Percentiles rank a stretch among this genome's conserved stretches.
phyloP scores from a whole-genome alignment of 2,888 invertebrate genomes.

The Acronicta leporina region DNA sequence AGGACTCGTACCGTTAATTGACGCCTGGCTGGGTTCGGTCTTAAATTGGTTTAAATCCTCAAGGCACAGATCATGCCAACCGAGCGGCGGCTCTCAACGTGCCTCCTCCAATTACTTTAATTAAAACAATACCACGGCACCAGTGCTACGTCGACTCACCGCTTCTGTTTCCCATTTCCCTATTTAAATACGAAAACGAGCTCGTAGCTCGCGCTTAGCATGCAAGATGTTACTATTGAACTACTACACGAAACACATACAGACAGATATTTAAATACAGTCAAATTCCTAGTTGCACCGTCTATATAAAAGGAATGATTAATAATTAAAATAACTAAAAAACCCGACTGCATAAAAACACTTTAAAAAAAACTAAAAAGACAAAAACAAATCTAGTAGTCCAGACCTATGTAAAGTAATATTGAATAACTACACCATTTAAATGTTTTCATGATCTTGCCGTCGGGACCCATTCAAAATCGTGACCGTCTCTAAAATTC shows the following conservation, averaged over 20 bases:
- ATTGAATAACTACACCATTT: too few relatives aligned
- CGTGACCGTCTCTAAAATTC: too few relatives aligned
- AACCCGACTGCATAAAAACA: too few relatives aligned
- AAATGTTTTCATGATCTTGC: too few relatives aligned
- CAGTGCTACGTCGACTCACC: slow-evolving; percentile 86
- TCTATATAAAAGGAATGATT: slow-evolving; percentile 20
- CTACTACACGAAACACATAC: slow-evolving; percentile 70
- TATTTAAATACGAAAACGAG: slow-evolving; percentile 89
- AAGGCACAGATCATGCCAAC: slow-evolving; percentile 87
- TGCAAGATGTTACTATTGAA: slow-evolving; percentile 83
- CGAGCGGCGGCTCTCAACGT: slow-evolving; percentile 84
- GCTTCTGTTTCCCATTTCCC: slow-evolving; percentile 88
- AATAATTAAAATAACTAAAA: too few relatives aligned
- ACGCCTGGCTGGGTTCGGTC: slow-evolving; percentile 80
- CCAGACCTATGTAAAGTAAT: too few relatives aligned
- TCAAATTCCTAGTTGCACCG: slow-evolving; percentile 54
- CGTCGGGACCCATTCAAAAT: too few relatives aligned
- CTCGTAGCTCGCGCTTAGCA: slow-evolving; percentile 81
- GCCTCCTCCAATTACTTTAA: slow-evolving; percentile 89
- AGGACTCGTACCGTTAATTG: slow-evolving; percentile 80
- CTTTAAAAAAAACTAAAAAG: too few relatives aligned
- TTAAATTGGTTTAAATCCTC: slow-evolving; percentile 88
- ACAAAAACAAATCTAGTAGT: too few relatives aligned
- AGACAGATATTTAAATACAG: slow-evolving; percentile 52
- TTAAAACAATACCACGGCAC: slow-evolving; percentile 88